phyloP scores from a whole-genome alignment of 2,888 invertebrate species.

The Harpalus rufipes region DNA sequence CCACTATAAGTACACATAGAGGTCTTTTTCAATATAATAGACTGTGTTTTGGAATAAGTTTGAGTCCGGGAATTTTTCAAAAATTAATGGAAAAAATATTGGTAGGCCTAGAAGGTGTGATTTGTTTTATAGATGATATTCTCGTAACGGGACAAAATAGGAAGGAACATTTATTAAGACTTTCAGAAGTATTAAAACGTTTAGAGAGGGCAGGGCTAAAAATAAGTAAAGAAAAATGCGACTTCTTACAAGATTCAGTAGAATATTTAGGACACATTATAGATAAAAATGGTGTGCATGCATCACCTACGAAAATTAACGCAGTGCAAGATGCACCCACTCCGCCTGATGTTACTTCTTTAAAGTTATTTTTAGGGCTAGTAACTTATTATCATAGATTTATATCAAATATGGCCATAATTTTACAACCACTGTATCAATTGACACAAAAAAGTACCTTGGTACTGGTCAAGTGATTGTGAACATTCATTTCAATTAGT shows the following conservation, averaged over 20 bases:
- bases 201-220: conserved; percentile 67
- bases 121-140: conserved; percentile 71
- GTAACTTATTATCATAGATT: conserved; percentile 1
- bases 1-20: conserved; percentile 71
- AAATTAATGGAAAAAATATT: conserved; percentile 72
- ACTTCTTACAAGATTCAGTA: conserved; percentile 44
- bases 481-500: conserved; percentile 37
- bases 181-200: conserved; percentile 59
- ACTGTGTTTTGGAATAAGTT: conserved; percentile 72
- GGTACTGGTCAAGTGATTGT: background rate
- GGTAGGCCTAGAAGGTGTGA: conserved; percentile 70
- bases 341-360: background rate
- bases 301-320: background rate
- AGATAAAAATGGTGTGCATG: conserved; percentile 4
- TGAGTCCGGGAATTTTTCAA: conserved; percentile 73
- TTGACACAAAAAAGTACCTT: conserved; percentile 3
- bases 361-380: conserved; percentile 4
- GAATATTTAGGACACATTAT: conserved; percentile 28
- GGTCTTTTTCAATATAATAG: conserved; percentile 71
- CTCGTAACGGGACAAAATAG: conserved; percentile 67
- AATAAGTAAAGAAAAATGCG: conserved; percentile 67
- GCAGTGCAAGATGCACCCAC: conserved; percentile 8
- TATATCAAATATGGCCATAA: background rate
- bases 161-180: conserved; percentile 49
- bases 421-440: background rate